phyloP scores from a whole-genome alignment of 2,888 invertebrate genomes.

The Caenorhabditis sp. region DNA sequence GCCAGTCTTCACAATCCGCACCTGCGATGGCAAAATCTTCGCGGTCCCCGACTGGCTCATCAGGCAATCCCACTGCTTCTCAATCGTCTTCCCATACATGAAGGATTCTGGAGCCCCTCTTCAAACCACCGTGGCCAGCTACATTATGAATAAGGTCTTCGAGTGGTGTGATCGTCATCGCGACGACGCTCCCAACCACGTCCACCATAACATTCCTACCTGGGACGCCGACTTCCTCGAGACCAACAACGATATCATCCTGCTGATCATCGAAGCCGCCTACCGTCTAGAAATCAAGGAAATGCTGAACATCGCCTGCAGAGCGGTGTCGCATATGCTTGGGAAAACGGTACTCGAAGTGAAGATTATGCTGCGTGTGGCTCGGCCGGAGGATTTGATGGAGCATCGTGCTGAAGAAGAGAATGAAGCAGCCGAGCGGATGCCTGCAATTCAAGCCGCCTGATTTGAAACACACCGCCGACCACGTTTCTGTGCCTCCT shows the following conservation, averaged over 20 bases:
- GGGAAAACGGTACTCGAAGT: slow-evolving; percentile 19
- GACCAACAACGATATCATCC: slow-evolving; percentile 4
- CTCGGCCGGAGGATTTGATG: background rate
- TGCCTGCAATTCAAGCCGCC: background rate
- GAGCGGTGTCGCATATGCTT: slow-evolving; percentile 19
- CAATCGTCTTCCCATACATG: slow-evolving; percentile 1
- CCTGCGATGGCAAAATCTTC: slow-evolving; percentile 6
- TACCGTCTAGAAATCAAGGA: slow-evolving; percentile 24
- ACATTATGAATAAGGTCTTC: slow-evolving; percentile 3
- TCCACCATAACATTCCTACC: background rate
- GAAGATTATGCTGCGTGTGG: slow-evolving; percentile 18
- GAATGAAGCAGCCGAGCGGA: background rate
- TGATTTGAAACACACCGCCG: background rate
- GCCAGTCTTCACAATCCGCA: slow-evolving; percentile 25
- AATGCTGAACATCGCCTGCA: slow-evolving; percentile 27
- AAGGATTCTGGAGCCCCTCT: background rate
- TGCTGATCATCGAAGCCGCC: slow-evolving; percentile 22
- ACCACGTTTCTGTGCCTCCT: slow-evolving; percentile 37
- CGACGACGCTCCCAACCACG: slow-evolving; percentile 1
- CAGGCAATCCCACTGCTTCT: slow-evolving; percentile 21
- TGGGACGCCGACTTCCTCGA: slow-evolving; percentile 27
- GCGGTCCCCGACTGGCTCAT: slow-evolving; percentile 24
- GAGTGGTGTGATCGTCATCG: slow-evolving; percentile 33
- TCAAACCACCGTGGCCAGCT: slow-evolving; percentile 22
- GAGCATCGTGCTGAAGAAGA: background rate